Percentiles rank a stretch among this genome's conserved stretches.
phyloP scores from a whole-genome alignment of 2,797 vertebrate species.

The Menidia menidia region DNA sequence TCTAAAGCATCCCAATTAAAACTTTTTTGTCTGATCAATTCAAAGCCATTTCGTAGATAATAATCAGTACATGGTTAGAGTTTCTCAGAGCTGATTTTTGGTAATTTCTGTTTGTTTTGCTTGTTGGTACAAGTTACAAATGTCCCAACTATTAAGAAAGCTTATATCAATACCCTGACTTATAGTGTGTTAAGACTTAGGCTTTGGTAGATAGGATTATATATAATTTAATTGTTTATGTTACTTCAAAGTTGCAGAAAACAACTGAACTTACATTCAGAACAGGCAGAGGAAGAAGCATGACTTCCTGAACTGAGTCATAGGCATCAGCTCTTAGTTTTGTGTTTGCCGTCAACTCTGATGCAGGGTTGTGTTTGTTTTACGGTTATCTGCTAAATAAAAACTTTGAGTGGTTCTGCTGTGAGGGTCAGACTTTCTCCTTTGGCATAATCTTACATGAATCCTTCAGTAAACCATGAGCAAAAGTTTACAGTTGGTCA shows the following conservation, averaged over 20 bases:
- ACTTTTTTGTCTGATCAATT: slow-evolving; percentile 9
- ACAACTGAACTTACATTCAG: slow-evolving; percentile 11
- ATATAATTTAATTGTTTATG: too few species aligned
- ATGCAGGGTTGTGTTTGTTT: slow-evolving; percentile 9
- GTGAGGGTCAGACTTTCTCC: slow-evolving; percentile 1
- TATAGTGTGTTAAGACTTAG: too few species aligned
- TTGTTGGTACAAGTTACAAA: neutral
- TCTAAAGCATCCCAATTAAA: neutral
- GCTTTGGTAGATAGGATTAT: too few species aligned
- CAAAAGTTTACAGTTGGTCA: slow-evolving; percentile 20
- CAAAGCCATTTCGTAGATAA: neutral
- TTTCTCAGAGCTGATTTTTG: slow-evolving; percentile 1
- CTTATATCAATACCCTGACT: neutral
- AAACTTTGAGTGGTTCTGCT: slow-evolving; percentile 15
- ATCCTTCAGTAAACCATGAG: slow-evolving; percentile 32
- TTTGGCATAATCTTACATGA: slow-evolving; percentile 8
- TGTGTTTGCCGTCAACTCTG: neutral
- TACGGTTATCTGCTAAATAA: slow-evolving; percentile 7
- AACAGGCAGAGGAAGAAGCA: slow-evolving; percentile 19
- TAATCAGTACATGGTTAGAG: neutral
- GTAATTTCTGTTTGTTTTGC: neutral
- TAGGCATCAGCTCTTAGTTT: slow-evolving; percentile 11
- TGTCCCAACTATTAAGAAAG: neutral
- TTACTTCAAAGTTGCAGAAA: slow-evolving; percentile 1
- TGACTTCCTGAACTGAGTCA: slow-evolving; percentile 7